phyloP scores from a whole-genome alignment of 2,797 vertebrate species.

The Pangasius djambal region DNA sequence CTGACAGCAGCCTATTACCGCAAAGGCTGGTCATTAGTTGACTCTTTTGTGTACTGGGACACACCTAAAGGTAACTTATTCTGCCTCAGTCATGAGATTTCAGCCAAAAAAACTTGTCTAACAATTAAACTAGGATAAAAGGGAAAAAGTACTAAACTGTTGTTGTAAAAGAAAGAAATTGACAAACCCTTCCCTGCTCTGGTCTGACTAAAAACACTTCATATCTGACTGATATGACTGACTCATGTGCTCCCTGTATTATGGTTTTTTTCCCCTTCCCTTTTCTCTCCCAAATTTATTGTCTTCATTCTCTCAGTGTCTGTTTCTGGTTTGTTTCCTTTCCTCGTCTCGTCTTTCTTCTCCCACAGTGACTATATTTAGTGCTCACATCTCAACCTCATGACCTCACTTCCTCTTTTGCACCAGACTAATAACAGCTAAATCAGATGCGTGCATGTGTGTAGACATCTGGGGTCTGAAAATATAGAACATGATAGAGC shows the following conservation, averaged over 20 bases:
- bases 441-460: constrained; percentile 51
- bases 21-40: constrained; percentile 91
- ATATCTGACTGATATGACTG: constrained; percentile 3
- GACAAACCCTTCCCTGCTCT: not conserved
- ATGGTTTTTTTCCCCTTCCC: not conserved
- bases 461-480: constrained; percentile 55
- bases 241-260: not conserved
- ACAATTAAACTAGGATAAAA: not conserved
- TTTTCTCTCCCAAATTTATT: not conserved
- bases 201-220: constrained; percentile 22
- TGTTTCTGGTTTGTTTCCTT: constrained; percentile 29
- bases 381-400: constrained; percentile 62
- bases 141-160: not conserved
- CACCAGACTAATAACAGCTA: constrained; percentile 57
- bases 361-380: constrained; percentile 70
- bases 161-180: not conserved
- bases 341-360: constrained; percentile 36
- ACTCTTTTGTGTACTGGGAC: constrained; percentile 96
- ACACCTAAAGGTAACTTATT: constrained; percentile 80
- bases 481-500: constrained; percentile 51
- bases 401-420: constrained; percentile 73
- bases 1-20: constrained; percentile 92
- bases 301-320: not conserved
- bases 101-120: not conserved
- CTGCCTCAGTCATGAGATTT: not conserved